phyloP scores from a whole-genome alignment of 2,888 invertebrate species.

The Idaea biselata region DNA sequence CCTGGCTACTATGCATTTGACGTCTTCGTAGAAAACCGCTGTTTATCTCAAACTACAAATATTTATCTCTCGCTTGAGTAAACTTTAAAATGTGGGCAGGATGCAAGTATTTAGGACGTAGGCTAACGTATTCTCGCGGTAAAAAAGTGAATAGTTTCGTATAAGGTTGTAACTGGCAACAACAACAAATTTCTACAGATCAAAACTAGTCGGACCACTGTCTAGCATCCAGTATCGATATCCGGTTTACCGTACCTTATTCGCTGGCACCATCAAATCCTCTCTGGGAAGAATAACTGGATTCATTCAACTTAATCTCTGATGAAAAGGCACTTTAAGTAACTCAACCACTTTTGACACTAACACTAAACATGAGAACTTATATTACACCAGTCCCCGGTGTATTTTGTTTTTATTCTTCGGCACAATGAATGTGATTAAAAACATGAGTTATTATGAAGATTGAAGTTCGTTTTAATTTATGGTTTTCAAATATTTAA shows the following conservation, averaged over 20 bases:
- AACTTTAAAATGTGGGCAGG: constrained; percentile 35
- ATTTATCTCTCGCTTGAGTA: constrained; percentile 61
- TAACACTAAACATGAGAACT: constrained; percentile 67
- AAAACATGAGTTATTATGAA: constrained; percentile 16
- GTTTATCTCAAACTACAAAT: constrained; percentile 61
- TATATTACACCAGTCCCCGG: constrained; percentile 32
- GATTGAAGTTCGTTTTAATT: constrained; percentile 33
- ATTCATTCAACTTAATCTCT: constrained; percentile 53
- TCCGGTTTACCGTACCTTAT: constrained; percentile 76
- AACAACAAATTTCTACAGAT: constrained; percentile 32
- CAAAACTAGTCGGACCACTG: constrained; percentile 65
- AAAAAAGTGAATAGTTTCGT: constrained; percentile 22
- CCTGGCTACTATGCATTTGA: constrained; percentile 54
- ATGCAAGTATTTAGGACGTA: constrained; percentile 28
- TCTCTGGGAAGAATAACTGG: constrained; percentile 40
- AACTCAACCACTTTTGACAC: constrained; percentile 59
- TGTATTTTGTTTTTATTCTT: constrained; percentile 25
- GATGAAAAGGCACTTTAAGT: constrained; percentile 50
- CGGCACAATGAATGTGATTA: constrained; percentile 12
- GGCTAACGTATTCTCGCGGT: constrained; percentile 9
- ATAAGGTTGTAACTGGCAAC: constrained; percentile 19
- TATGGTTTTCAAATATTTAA: constrained; percentile 40
- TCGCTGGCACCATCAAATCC: constrained; percentile 63
- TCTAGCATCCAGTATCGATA: constrained; percentile 59
- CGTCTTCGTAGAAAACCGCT: constrained; percentile 44